Evolutionary conservation across 2,113 vertebrate species (phyloP).

Genomic region (Leuciscus idus): DNA sequence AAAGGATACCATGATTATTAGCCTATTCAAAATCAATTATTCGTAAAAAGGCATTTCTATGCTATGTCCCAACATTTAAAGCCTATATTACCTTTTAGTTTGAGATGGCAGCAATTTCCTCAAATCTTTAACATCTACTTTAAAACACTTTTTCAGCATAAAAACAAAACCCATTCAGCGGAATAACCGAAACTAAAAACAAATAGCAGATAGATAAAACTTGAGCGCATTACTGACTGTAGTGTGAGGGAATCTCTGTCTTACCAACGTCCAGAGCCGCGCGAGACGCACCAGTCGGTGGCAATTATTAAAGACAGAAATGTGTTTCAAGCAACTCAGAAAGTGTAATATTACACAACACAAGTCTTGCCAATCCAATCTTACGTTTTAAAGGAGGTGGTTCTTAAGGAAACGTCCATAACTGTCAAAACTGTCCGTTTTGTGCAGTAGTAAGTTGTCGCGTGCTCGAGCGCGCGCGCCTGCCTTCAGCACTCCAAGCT

Average conservation of each 20-base stretch:
- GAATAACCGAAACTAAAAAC: neutral
- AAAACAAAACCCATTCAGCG: neutral
- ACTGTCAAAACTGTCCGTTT: neutral
- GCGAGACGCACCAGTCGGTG: neutral
- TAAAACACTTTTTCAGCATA: neutral
- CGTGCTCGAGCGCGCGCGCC: constrained; percentile 2
- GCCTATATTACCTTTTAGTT: neutral
- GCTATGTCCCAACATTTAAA: neutral
- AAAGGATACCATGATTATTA: too few relatives aligned
- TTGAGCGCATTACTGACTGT: neutral
- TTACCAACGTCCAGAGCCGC: neutral
- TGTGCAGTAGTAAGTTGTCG: neutral
- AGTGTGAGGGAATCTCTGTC: neutral
- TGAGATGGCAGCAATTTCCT: neutral
- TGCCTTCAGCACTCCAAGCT: neutral
- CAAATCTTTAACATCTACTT: neutral
- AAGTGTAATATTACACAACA: neutral
- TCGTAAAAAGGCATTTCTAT: too few relatives aligned
- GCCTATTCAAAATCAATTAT: too few relatives aligned
- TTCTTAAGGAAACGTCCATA: neutral
- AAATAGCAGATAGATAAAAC: neutral
- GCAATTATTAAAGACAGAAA: neutral
- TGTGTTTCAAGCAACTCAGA: neutral
- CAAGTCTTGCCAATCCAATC: neutral
- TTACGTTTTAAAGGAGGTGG: neutral